phyloP scores from a whole-genome alignment of 64 coral and sea anemone genomes.

The Montipora foliosa region DNA sequence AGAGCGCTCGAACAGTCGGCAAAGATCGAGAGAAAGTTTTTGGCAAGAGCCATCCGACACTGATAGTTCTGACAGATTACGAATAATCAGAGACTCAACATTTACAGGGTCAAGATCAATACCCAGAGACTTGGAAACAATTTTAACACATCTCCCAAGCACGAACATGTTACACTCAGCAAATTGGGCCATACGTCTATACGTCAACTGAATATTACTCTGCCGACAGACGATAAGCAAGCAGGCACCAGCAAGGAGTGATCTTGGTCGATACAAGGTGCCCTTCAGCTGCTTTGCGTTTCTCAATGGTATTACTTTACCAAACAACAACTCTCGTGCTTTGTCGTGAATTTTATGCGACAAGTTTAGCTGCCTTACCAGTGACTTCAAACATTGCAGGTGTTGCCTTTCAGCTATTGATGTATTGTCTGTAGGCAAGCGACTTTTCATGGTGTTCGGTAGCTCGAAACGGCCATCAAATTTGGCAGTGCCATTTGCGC shows the following conservation, averaged over 20 bases:
- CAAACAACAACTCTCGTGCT: not conserved
- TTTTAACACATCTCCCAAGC: not conserved
- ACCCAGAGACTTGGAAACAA: slow-evolving; percentile 2
- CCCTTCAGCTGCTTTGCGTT: not conserved
- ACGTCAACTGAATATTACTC: slow-evolving; percentile 13
- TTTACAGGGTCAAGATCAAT: not conserved
- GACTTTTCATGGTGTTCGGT: not conserved
- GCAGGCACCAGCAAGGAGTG: not conserved
- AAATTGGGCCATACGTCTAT: slow-evolving; percentile 18
- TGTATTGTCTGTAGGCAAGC: not conserved
- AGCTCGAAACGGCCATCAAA: not conserved
- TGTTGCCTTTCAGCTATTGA: not conserved
- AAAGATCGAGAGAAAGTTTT: not conserved
- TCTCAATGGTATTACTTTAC: not conserved
- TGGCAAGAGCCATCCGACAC: not conserved
- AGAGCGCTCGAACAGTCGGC: not conserved
- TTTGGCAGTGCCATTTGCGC: not conserved
- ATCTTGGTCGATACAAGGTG: not conserved
- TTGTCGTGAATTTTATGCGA: not conserved
- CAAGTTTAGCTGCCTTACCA: slow-evolving; percentile 9
- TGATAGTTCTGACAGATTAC: not conserved
- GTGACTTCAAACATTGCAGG: not conserved
- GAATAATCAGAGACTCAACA: not conserved
- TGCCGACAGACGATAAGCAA: slow-evolving; percentile 33
- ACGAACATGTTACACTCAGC: slow-evolving; percentile 29